Base-by-base conservation (phyloP, 2,888 invertebrate species). In the Rapana venosa region DNA sequence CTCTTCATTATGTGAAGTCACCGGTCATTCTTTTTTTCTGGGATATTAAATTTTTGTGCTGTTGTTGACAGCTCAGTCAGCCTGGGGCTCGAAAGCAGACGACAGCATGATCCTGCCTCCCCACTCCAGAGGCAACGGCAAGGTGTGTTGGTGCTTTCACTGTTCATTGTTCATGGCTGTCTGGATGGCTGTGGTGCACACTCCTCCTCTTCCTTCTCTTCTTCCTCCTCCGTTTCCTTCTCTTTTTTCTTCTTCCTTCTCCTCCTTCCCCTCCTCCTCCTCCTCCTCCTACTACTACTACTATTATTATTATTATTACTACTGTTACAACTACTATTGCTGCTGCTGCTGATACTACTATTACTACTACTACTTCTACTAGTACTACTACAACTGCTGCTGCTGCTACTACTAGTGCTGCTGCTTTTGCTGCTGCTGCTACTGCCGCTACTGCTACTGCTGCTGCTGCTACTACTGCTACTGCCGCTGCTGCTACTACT, bases 341-440 rank as follows among this genome's bases (percentile, higher is more conserved):
- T 88, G 20, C 15, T 79, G 81, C 81, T 81, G 56, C 88, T 81
- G 30, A 32, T 74, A 70, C 36, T 35, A 87, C 74, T 74, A 74
- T 35, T 85, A 85, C n/a, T 36, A n/a, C 36, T 20, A n/a, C 88
- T 56, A 88, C n/a, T 81, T 79, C 88, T 88, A 88, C 56, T 77
- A 87, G 13, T 36, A 15, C n/a, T 87, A 22, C 47, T 36, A 20
- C 47, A 22, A 22, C 17, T 36, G 2, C 70, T 70, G 17, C 77
- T 36, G 8, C 47, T 47, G 4, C 47, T 47, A 8, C 47, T 47
- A 8, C 47, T 47, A 8, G 4, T 47, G 47, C 47, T 47, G 47
- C 47, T 47, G 47, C 47, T 47, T 2, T 8, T 47, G 47, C 47
- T 47, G 47, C 47, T 47, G 47, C 47, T 47, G 47, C 47, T 47